A percentile compares a stretch with the other conserved stretches of the same genome.
Conservation (phyloP, 2,888 invertebrate genomes). For the Auanema freiburgensis region DNA sequence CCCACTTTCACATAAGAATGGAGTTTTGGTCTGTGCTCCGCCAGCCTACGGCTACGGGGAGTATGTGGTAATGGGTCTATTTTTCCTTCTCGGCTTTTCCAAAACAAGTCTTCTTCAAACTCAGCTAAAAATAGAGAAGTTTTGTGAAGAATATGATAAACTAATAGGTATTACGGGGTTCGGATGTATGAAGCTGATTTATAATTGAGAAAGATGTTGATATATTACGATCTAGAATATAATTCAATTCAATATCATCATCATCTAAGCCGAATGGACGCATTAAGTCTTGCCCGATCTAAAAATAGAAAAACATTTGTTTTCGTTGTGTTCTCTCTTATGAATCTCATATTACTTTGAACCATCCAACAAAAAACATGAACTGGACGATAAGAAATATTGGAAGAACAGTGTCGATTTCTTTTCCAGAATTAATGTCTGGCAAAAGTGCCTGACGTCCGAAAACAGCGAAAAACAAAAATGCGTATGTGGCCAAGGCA, state of each 20-base stretch:
- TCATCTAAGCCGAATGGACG: conserved; percentile 52
- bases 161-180: conserved; percentile 37
- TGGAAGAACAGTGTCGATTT: conserved; percentile 42
- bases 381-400: conserved; percentile 50
- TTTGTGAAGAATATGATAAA: conserved; percentile 4
- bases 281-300: conserved; percentile 51
- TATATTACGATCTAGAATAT: conserved; percentile 49
- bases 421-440: conserved; percentile 28
- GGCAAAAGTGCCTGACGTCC: conserved; percentile 62
- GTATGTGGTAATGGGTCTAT: conserved; percentile 33
- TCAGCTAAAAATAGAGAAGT: conserved; percentile 19
- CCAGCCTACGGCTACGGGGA: conserved; percentile 21
- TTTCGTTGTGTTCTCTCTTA: background rate
- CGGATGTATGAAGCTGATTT: conserved; percentile 30
- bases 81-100: conserved; percentile 27
- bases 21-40: conserved; percentile 42
- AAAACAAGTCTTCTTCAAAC: conserved; percentile 31
- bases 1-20: conserved; percentile 45
- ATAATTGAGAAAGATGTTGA: conserved; percentile 44
- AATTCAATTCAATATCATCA: conserved; percentile 42
- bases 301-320: conserved; percentile 6
- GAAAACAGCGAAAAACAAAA: conserved; percentile 65
- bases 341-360: conserved; percentile 26
- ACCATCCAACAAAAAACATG: conserved; percentile 50
- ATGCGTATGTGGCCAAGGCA: conserved; percentile 65